Conservation (phyloP, 2,888 invertebrate species). For the Adelphocoris suturalis region DNA sequence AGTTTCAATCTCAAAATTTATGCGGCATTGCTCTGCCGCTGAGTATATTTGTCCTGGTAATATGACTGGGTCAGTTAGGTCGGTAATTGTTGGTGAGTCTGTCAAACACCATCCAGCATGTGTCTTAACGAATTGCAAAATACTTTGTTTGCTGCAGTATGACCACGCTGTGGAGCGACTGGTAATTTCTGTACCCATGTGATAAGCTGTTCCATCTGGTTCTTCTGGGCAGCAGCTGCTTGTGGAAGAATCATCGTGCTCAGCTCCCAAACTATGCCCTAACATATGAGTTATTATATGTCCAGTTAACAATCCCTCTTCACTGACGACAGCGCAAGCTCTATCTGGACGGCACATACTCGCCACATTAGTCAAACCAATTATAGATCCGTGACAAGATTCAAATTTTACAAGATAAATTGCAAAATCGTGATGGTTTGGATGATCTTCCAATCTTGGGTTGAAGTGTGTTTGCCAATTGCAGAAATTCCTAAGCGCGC, state of each 20-base stretch:
- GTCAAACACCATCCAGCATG: conserved; percentile 72
- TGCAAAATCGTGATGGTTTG: conserved; percentile 82
- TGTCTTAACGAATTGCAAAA: conserved; percentile 71
- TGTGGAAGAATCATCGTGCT: conserved; percentile 73
- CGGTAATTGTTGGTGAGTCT: conserved; percentile 70
- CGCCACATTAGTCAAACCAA: conserved; percentile 81
- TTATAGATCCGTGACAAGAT: conserved; percentile 78
- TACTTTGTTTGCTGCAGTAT: conserved; percentile 72
- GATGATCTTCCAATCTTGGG: conserved; percentile 80
- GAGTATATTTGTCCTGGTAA: conserved; percentile 75
- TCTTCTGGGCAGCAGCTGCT: conserved; percentile 69
- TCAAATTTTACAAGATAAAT: conserved; percentile 80
- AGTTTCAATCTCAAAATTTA: conserved; percentile 73
- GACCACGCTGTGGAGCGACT: conserved; percentile 72
- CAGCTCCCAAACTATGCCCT: conserved; percentile 79
- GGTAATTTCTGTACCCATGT: conserved; percentile 73
- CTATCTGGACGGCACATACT: conserved; percentile 81
- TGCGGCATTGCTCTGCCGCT: conserved; percentile 73
- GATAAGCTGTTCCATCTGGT: conserved; percentile 72
- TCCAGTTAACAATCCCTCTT: conserved; percentile 81
- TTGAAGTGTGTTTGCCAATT: conserved; percentile 81
- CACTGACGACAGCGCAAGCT: conserved; percentile 81
- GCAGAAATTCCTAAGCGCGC: conserved; percentile 81
- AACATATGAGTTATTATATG: conserved; percentile 82
- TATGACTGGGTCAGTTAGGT: conserved; percentile 78